Evolutionary conservation across 2,888 invertebrate species (phyloP).

Genomic region (Theretra japonica): DNA sequence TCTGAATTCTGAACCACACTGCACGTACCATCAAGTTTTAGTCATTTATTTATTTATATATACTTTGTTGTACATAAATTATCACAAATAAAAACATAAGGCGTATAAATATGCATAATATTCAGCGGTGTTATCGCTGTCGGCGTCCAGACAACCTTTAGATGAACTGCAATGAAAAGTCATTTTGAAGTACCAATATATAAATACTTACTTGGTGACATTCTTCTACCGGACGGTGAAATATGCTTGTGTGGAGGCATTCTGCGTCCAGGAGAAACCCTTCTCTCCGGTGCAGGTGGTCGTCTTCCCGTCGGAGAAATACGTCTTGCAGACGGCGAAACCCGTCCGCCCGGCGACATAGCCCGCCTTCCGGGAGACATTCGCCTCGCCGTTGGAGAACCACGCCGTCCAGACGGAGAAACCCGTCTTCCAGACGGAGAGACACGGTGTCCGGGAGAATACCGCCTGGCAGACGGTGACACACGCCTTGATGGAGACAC

Average conservation of each 20-base stretch:
- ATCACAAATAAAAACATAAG: too few species aligned
- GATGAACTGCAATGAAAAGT: too few species aligned
- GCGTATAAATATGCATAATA: too few species aligned
- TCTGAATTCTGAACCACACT: too few species aligned
- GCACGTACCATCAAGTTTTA: too few species aligned
- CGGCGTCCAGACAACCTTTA: too few species aligned
- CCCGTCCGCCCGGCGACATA: background rate
- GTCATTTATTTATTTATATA: too few species aligned
- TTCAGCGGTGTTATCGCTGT: too few species aligned
- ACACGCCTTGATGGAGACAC: conserved; percentile 27
- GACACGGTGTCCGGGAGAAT: conserved; percentile 42
- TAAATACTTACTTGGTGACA: conserved; percentile 10
- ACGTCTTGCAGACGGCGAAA: conserved; percentile 38
- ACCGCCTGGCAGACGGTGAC: conserved; percentile 35
- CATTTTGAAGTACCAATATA: too few species aligned
- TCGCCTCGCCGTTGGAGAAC: conserved; percentile 33
- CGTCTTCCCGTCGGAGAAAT: conserved; percentile 41
- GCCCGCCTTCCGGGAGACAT: conserved; percentile 8
- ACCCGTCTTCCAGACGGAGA: conserved; percentile 37
- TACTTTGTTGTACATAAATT: too few species aligned
- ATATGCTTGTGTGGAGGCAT: conserved; percentile 37
- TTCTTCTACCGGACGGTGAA: background rate
- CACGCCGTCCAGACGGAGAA: conserved; percentile 40
- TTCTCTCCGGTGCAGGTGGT: conserved; percentile 39
- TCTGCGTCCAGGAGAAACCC: conserved; percentile 43